Evolutionary conservation across 2,797 vertebrate species (phyloP).

Genomic region (Leuciscus waleckii): DNA sequence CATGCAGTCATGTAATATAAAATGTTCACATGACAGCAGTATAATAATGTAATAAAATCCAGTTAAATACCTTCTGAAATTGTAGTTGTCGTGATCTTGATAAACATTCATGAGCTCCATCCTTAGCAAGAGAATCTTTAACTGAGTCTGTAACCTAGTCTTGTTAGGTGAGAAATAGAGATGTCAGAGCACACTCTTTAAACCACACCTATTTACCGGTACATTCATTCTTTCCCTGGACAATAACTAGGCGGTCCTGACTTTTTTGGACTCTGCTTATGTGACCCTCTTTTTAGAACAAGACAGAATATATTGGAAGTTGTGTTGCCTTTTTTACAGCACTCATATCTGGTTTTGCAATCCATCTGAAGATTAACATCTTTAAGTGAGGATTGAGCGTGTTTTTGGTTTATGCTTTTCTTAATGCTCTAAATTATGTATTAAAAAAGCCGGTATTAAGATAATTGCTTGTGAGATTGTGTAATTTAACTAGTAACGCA

Average conservation of each 20-base stretch:
- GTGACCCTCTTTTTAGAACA: neutral
- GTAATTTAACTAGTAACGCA: neutral
- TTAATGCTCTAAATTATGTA: neutral
- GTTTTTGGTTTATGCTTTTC: neutral
- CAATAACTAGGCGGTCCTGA: neutral
- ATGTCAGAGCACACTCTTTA: neutral
- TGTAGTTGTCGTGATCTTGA: neutral
- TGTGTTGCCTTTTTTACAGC: neutral
- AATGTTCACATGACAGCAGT: neutral
- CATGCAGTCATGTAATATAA: neutral
- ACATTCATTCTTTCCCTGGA: neutral
- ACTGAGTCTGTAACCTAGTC: conserved; percentile 9
- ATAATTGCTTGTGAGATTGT: neutral
- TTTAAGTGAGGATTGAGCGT: neutral
- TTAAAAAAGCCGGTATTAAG: neutral
- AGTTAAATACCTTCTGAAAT: conserved; percentile 3
- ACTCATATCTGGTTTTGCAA: neutral
- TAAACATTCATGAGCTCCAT: conserved; percentile 8
- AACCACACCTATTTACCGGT: conserved; percentile 12
- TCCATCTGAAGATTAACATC: neutral
- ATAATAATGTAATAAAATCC: neutral
- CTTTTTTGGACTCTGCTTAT: neutral
- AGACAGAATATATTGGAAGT: neutral
- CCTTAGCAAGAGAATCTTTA: neutral
- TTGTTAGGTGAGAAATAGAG: neutral